Evolutionary conservation across 1,140 invertebrate species (phyloP).

Genomic region (Aethina tumida): DNA sequence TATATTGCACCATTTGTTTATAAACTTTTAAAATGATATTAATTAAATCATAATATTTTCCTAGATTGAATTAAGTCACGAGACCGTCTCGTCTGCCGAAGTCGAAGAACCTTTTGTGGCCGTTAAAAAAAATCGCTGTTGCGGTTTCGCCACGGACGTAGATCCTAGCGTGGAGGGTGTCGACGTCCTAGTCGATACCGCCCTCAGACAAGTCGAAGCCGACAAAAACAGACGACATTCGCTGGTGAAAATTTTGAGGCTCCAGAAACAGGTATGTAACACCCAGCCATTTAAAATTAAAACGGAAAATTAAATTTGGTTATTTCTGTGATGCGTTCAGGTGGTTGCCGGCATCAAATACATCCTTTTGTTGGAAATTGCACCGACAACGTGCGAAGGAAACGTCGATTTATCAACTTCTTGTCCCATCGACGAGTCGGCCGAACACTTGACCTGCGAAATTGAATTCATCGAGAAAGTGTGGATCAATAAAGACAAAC

Average conservation of each 20-base stretch:
- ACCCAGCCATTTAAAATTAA: neutral
- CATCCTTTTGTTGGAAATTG: conserved; percentile 26
- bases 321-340: conserved; percentile 17
- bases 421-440: conserved; percentile 18
- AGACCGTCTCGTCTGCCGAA: conserved; percentile 14
- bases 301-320: neutral
- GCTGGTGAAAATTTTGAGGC: conserved; percentile 21
- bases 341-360: conserved; percentile 32
- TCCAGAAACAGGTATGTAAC: conserved; percentile 27
- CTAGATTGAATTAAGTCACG: conserved; percentile 17
- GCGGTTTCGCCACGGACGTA: conserved; percentile 28
- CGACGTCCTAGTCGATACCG: conserved; percentile 22
- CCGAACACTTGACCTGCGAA: conserved; percentile 23
- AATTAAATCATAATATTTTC: conserved; percentile 8
- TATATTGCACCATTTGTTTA: too few species aligned
- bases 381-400: conserved; percentile 24
- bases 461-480: conserved; percentile 29
- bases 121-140: conserved; percentile 14
- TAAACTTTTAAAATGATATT: neutral
- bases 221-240: conserved; percentile 21
- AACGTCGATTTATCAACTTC: conserved; percentile 5
- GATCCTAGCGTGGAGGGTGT: conserved; percentile 26
- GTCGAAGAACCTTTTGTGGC: conserved; percentile 15
- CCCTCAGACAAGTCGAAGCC: conserved; percentile 25
- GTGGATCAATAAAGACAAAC: conserved; percentile 27